Evolutionary conservation across 2,888 invertebrate species (phyloP).

Genomic region (Empis stercorea): DNA sequence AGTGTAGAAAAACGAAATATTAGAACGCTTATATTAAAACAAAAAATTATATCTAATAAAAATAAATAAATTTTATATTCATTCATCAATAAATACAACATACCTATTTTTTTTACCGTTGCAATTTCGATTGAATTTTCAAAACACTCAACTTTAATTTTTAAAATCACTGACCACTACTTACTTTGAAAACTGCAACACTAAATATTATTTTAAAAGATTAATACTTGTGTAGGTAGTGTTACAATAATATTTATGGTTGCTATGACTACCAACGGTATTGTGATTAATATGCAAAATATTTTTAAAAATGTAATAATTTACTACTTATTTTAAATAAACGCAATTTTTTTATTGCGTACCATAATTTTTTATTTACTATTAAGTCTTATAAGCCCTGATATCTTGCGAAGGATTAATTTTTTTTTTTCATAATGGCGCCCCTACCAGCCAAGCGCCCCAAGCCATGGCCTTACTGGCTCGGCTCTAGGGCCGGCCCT

Average conservation of each 20-base stretch:
- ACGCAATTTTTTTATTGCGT: background rate
- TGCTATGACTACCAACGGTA: background rate
- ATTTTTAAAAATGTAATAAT: background rate
- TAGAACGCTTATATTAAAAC: constrained; percentile 2
- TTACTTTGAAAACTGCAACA: background rate
- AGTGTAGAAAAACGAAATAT: constrained; percentile 3
- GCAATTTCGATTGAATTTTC: background rate
- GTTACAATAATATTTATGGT: too few species aligned
- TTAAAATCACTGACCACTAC: background rate
- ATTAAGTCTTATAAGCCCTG: background rate
- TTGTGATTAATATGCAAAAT: background rate
- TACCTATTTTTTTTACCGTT: background rate
- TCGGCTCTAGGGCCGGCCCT: background rate
- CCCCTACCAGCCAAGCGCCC: background rate
- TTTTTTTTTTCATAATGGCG: background rate
- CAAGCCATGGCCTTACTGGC: constrained; percentile 1
- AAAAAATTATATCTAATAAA: constrained; percentile 1
- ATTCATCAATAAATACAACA: background rate
- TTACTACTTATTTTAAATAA: background rate
- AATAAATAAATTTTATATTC: constrained; percentile 1
- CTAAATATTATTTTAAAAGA: background rate
- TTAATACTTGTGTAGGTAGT: background rate
- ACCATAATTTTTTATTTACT: background rate
- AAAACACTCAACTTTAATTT: background rate
- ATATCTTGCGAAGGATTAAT: background rate